A percentile compares a stretch with the other conserved stretches of the same genome.
Conservation (phyloP, 2,113 vertebrate genomes). For the Noctilio leporinus region DNA sequence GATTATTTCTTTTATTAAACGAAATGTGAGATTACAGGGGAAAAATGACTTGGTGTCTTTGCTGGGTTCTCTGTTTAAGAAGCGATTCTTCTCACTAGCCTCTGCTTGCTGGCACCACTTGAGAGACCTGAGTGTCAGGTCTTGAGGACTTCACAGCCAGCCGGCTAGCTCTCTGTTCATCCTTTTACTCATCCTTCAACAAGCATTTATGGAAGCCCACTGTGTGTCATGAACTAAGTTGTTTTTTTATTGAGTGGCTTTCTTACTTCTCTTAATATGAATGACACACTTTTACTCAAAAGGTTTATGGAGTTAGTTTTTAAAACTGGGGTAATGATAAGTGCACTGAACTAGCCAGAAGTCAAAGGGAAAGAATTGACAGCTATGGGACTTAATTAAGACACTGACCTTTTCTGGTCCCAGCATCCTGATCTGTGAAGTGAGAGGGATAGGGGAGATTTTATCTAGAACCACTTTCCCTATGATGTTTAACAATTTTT, state of each 20-base stretch:
- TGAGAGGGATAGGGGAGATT: not conserved
- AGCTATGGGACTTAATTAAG: not conserved
- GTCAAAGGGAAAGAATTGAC: not conserved
- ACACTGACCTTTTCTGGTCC: not conserved
- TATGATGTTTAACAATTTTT: not conserved
- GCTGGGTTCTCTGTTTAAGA: not conserved
- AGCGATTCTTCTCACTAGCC: not conserved
- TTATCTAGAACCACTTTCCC: not conserved
- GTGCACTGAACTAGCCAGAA: not conserved
- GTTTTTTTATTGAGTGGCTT: not conserved
- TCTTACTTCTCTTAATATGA: not conserved
- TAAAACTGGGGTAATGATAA: not conserved
- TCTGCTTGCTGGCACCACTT: not conserved
- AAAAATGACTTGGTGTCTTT: not conserved
- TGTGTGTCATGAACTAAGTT: not conserved
- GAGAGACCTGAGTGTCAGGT: not conserved
- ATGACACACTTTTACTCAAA: not conserved
- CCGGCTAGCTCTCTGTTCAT: not conserved
- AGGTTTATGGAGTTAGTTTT: not conserved
- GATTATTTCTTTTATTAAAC: not conserved
- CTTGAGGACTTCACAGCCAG: not conserved
- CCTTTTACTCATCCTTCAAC: not conserved
- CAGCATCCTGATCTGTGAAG: not conserved
- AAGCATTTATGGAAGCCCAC: not conserved
- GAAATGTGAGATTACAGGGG: not conserved